Base-by-base conservation (phyloP, 2,113 vertebrate species). In the Cnemophilus loriae region DNA sequence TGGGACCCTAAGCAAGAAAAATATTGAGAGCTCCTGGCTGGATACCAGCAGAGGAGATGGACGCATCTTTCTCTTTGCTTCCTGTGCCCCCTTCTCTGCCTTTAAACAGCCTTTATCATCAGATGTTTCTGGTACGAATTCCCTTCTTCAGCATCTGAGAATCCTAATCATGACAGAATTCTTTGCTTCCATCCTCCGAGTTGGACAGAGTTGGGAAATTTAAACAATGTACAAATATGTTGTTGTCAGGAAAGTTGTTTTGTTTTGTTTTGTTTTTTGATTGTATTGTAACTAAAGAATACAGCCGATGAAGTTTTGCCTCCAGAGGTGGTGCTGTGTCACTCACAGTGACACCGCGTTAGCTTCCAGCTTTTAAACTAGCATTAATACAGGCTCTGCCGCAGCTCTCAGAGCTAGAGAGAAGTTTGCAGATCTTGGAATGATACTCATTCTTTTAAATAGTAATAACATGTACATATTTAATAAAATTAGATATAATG, bases 341-440 rank as follows among this genome's bases (percentile, higher is more conserved):
- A 77, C 44, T 64, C 84, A 22, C 81, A 53, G 86, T 96, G 96
- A 94, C 84, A 59, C 89, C 22, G 83, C 42, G 64, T 87, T 90
- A 93, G 94, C 97, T 97, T 97, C 89, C 91, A 91, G 95, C 97
- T 97, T 97, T 93, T 92, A 94, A 92, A 97, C 87, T 94, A 97
- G 97, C 97, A 97, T 97, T 97, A 97, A 97, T 96, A 96, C 95
- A 96, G 94, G 93, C 92, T 97, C 97, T 97, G 97, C 96, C 61
- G 30, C 95, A 95, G 90, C 95, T 97, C 96, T 96, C 97, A 78
- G 89, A 55, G 87, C 92, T 94, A 96, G 94, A 96, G 97, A 96
- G 97, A 96, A 96, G 96, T 95, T 57, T 95, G 96, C 97, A 97
- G 97, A 78, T 95, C 96, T 96, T 94, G 96, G 90, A 95, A 95